A percentile compares a stretch with the other conserved stretches of the same genome.
These are phyloP conservation scores for Lophochroa leadbeateri DNA, from an alignment of 2,113 vertebrate genomes.

Conservation along the genomic window DNA sequence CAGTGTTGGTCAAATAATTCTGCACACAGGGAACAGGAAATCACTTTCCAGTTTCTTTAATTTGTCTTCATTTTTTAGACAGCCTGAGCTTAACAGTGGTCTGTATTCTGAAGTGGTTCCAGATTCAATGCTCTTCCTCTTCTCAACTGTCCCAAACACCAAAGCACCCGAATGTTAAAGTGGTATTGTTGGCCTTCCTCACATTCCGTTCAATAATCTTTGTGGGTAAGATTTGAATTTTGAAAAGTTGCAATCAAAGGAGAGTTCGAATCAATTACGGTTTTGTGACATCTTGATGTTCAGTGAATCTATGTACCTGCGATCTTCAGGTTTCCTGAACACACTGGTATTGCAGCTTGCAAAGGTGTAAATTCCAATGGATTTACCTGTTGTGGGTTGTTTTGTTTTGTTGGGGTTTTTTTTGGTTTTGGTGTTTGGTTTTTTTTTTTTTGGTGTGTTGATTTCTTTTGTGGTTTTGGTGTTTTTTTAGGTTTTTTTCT, in stretches of 20 bases:
- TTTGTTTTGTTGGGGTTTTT: not conserved
- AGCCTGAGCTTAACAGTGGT: not conserved
- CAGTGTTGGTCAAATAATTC: not conserved
- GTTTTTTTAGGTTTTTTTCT: not conserved
- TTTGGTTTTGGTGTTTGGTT: too few species aligned
- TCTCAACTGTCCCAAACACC: not conserved
- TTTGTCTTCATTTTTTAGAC: conserved; percentile 38
- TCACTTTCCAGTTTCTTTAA: conserved; percentile 31
- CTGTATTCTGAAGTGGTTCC: not conserved
- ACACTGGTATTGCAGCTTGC: not conserved
- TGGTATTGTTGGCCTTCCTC: not conserved
- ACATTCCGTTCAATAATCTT: not conserved
- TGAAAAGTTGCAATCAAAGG: not conserved
- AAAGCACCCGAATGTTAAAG: not conserved
- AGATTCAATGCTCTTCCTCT: not conserved
- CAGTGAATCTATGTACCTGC: not conserved
- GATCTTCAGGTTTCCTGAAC: not conserved
- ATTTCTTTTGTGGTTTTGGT: too few species aligned
- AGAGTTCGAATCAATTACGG: not conserved
- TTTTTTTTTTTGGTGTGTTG: too few species aligned
- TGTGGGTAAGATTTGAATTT: not conserved
- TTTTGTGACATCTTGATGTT: not conserved
- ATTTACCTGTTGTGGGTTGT: not conserved
- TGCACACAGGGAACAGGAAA: conserved; percentile 1
- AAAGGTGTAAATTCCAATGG: not conserved